These are phyloP conservation scores for Patella pellucida DNA, from an alignment of 2,888 invertebrate species.

Conservation along the genomic window DNA sequence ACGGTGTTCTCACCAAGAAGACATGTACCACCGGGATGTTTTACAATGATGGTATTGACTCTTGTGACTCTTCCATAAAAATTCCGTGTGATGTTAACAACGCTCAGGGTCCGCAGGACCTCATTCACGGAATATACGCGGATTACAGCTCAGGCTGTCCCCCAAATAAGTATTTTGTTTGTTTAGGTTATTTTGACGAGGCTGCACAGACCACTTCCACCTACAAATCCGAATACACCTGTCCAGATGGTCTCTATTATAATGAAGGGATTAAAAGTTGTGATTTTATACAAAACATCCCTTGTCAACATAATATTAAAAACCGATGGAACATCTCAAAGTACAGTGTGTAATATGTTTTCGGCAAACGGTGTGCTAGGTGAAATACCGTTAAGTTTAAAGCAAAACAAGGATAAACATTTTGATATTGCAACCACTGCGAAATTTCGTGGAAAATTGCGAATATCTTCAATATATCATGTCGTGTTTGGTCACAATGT, in stretches of 20 bases:
- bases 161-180: background rate
- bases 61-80: conserved; percentile 3
- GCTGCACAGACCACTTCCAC: background rate
- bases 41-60: conserved; percentile 15
- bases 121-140: background rate
- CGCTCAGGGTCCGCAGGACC: background rate
- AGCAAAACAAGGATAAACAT: too few relatives aligned
- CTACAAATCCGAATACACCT: background rate
- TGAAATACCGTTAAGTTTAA: too few relatives aligned
- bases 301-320: conserved; percentile 1
- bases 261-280: conserved; percentile 7
- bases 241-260: background rate
- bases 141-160: background rate
- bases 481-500: too few relatives aligned
- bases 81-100: conserved; percentile 3
- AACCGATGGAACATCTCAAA: background rate
- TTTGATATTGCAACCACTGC: too few relatives aligned
- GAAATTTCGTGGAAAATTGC: too few relatives aligned
- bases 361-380: too few relatives aligned
- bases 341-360: too few relatives aligned
- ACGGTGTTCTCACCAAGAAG: background rate
- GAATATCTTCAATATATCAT: too few relatives aligned
- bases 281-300: conserved; percentile 6
- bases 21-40: background rate
- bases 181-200: background rate